Percentiles rank a stretch among this genome's conserved stretches.
Evolutionary conservation across 2,888 invertebrate species (phyloP).

Genomic region (Arctia plantaginis): DNA sequence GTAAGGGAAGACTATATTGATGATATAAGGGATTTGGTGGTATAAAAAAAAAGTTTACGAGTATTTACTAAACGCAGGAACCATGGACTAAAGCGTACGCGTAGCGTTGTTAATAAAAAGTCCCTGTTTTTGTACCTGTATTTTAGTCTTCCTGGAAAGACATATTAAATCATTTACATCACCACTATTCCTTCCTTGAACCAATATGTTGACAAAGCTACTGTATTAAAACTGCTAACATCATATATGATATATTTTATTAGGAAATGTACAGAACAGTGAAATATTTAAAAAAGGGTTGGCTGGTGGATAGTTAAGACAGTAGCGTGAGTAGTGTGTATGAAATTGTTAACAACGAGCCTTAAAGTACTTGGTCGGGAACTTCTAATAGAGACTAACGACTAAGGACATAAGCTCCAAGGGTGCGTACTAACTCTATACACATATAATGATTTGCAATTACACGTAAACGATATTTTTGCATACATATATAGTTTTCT

Average conservation of each 20-base stretch:
- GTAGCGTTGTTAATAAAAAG: too few relatives aligned
- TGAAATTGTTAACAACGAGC: conserved; percentile 72
- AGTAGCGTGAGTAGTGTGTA: conserved; percentile 57
- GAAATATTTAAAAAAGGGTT: conserved; percentile 38
- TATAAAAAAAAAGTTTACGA: not conserved
- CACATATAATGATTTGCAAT: conserved; percentile 71
- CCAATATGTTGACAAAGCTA: conserved; percentile 36
- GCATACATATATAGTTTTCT: conserved; percentile 68
- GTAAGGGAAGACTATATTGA: not conserved
- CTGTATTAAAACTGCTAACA: conserved; percentile 46
- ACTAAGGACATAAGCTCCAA: conserved; percentile 84
- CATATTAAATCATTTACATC: not conserved
- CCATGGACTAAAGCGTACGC: not conserved
- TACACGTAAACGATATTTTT: conserved; percentile 63
- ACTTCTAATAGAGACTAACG: conserved; percentile 81
- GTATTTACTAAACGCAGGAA: not conserved
- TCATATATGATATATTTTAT: conserved; percentile 17
- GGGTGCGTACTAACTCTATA: conserved; percentile 80
- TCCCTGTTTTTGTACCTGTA: not conserved
- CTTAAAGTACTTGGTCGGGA: conserved; percentile 86
- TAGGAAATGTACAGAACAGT: conserved; percentile 39
- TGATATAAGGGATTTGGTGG: not conserved
- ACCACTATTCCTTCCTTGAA: not conserved
- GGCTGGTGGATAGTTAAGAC: conserved; percentile 33
- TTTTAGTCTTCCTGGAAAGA: not conserved